Percentiles rank a stretch among this genome's conserved stretches.
phyloP scores from a whole-genome alignment of 2,797 vertebrate species.

The Botia almorhae region DNA sequence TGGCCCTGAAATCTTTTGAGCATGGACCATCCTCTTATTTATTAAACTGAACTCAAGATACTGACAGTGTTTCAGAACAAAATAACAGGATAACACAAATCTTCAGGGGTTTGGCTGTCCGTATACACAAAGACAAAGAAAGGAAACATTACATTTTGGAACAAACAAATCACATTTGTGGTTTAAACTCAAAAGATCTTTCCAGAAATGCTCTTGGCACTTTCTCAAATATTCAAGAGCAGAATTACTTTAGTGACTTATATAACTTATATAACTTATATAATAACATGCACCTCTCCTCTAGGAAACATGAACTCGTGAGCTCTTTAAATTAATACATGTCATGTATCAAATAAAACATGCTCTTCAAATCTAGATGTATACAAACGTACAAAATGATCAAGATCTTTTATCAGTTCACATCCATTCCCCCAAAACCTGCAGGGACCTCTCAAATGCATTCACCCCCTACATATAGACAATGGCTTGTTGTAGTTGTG shows the following conservation, averaged over 20 bases:
- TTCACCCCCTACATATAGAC: neutral
- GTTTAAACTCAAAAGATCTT: slow-evolving; percentile 67
- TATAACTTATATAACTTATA: too few species aligned
- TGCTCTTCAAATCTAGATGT: neutral
- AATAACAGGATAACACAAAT: slow-evolving; percentile 67
- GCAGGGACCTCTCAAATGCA: neutral
- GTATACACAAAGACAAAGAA: slow-evolving; percentile 66
- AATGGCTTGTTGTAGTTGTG: slow-evolving; percentile 24
- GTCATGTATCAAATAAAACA: neutral
- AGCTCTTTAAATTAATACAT: neutral
- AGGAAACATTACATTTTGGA: slow-evolving; percentile 65
- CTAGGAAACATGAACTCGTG: neutral
- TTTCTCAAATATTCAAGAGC: slow-evolving; percentile 49
- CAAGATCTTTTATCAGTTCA: neutral
- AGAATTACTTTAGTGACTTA: slow-evolving; percentile 8
- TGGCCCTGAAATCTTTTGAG: neutral
- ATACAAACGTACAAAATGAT: neutral
- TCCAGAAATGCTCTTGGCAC: slow-evolving; percentile 46
- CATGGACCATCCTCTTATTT: neutral
- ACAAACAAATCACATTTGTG: slow-evolving; percentile 70
- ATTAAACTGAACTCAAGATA: slow-evolving; percentile 17
- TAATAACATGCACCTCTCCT: slow-evolving; percentile 9
- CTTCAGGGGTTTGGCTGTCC: slow-evolving; percentile 64
- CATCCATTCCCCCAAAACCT: neutral
- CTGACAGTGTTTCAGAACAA: slow-evolving; percentile 39